A percentile compares a stretch with the other conserved stretches of the same genome.
Conservation (phyloP, 2,797 vertebrate genomes). For the Loriculus beryllinus region DNA sequence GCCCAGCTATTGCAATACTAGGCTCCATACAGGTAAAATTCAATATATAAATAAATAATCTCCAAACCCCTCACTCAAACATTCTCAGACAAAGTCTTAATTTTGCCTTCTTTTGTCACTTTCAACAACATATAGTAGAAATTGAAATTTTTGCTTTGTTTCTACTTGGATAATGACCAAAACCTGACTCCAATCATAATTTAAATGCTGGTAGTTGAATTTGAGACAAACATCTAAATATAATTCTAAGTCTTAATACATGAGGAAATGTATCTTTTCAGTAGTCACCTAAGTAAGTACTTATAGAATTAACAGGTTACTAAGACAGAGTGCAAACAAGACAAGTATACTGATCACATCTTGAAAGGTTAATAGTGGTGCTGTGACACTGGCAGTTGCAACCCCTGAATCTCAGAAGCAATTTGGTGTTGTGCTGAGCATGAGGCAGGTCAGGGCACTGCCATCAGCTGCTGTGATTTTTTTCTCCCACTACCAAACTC, state of each 20-base stretch:
- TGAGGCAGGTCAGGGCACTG: neutral
- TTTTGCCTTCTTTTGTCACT: neutral
- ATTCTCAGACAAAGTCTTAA: neutral
- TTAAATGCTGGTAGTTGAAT: neutral
- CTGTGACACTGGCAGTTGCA: neutral
- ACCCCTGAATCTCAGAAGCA: neutral
- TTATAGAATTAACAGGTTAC: neutral
- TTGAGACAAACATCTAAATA: neutral
- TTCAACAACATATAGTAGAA: neutral
- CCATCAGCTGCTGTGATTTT: neutral
- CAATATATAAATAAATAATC: neutral
- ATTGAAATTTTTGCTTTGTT: neutral
- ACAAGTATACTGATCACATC: neutral
- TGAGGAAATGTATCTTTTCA: neutral
- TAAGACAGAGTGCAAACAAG: neutral
- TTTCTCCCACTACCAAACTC: accelerated
- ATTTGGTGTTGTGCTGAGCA: neutral
- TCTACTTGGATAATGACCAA: neutral
- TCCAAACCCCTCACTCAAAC: neutral
- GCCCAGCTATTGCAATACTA: neutral
- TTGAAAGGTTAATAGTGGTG: neutral
- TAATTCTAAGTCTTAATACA: neutral
- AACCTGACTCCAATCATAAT: neutral
- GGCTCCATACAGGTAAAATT: accelerated
- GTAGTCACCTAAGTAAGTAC: neutral